These are phyloP conservation scores for Miniopterus natalensis DNA, from an alignment of 2,113 vertebrate species.

Conservation along the genomic window DNA sequence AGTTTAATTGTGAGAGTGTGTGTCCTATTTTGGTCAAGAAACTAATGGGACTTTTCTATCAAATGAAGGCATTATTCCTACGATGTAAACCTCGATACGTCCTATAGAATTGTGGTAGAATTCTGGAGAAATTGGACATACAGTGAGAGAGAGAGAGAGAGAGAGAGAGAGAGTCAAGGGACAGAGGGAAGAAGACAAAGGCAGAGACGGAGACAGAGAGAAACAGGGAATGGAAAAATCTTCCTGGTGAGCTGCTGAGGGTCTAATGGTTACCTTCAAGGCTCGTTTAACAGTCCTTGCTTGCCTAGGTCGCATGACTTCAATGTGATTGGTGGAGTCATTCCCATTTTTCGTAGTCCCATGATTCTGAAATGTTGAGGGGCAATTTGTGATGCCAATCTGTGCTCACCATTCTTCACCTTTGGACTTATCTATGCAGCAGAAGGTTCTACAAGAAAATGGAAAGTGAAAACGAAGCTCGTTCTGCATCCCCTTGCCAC, in stretches of 20 bases:
- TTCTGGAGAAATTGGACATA: neutral
- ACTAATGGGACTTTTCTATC: neutral
- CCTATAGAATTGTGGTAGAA: neutral
- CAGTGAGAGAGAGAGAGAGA: neutral
- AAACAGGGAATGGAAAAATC: neutral
- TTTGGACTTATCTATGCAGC: neutral
- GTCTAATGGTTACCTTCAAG: slow-evolving; percentile 36
- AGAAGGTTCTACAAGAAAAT: slow-evolving; percentile 14
- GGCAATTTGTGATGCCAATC: slow-evolving; percentile 30
- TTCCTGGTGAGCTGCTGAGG: neutral
- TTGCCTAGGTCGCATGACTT: slow-evolving; percentile 3
- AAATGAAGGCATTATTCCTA: neutral
- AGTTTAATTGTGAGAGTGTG: slow-evolving; percentile 25
- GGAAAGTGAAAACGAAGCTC: neutral
- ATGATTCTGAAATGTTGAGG: slow-evolving; percentile 60
- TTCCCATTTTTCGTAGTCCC: slow-evolving; percentile 51
- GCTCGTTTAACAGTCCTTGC: slow-evolving; percentile 27
- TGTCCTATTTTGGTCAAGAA: neutral
- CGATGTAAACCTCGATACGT: neutral
- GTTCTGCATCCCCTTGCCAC: neutral
- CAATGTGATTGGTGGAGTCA: slow-evolving; percentile 50
- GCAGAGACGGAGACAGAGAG: neutral
- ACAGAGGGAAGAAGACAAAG: neutral
- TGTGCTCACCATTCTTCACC: slow-evolving; percentile 24
- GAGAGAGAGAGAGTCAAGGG: neutral